Conservation (phyloP, 2,797 vertebrate species). For the Alectoris magna region DNA sequence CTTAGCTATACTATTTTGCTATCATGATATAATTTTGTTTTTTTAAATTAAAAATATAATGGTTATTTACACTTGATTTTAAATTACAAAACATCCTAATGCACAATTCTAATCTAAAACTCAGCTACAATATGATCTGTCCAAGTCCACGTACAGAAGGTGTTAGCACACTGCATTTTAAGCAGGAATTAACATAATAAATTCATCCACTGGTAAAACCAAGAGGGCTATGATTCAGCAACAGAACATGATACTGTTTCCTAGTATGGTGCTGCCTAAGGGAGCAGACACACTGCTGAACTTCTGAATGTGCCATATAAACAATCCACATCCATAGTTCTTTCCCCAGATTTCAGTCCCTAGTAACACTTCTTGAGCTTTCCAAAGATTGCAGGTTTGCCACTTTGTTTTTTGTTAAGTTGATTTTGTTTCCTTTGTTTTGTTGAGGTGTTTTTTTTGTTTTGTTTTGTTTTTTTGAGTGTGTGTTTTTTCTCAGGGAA, state of each 20-base stretch:
- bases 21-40: neutral
- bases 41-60: neutral
- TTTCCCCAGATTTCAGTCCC: neutral
- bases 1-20: neutral
- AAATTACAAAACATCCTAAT: neutral
- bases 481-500: neutral
- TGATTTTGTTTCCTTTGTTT: neutral
- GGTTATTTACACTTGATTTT: neutral
- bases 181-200: neutral
- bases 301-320: neutral
- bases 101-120: neutral
- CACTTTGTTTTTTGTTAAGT: neutral
- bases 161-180: neutral
- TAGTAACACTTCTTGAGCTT: neutral
- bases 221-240: neutral
- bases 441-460: too few species aligned
- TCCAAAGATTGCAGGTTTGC: fast-evolving
- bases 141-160: neutral
- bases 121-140: neutral
- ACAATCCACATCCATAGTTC: neutral
- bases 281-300: neutral
- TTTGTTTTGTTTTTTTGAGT: too few species aligned
- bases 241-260: neutral
- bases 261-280: neutral
- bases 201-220: neutral